These are phyloP conservation scores for Chloroceryle aenea DNA, from an alignment of 2,113 vertebrate genomes.

Conservation along the genomic window DNA sequence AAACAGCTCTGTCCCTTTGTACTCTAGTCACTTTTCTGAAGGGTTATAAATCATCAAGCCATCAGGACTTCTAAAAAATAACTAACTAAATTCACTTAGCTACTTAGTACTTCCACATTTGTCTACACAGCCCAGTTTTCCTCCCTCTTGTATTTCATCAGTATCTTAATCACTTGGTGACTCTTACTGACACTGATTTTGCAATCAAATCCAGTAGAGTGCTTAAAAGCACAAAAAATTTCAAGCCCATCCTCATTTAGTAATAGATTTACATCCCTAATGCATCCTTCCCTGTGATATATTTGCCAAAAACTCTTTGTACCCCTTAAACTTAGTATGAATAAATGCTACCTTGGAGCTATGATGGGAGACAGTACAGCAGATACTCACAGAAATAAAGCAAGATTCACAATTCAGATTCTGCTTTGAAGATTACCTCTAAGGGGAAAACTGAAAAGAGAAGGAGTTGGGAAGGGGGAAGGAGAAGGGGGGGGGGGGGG, in stretches of 20 bases:
- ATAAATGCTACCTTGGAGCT: neutral
- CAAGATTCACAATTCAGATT: neutral
- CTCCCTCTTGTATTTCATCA: neutral
- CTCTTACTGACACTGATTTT: neutral
- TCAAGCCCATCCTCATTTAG: neutral
- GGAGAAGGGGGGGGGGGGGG: neutral
- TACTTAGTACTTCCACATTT: neutral
- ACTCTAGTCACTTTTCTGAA: neutral
- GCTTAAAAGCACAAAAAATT: neutral
- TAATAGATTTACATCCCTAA: neutral
- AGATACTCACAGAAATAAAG: neutral
- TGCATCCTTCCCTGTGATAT: neutral
- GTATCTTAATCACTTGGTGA: neutral
- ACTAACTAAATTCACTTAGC: neutral
- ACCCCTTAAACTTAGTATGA: neutral
- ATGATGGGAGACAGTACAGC: neutral
- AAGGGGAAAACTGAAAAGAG: neutral
- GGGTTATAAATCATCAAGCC: neutral
- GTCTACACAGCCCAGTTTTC: neutral
- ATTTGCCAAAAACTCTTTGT: neutral
- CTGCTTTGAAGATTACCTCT: neutral
- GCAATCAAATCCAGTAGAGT: neutral
- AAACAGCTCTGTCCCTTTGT: neutral
- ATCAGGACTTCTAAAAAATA: neutral
- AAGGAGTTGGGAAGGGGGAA: neutral